Conservation (phyloP, 2,888 invertebrate genomes). For the Meteorus cinctellus region DNA sequence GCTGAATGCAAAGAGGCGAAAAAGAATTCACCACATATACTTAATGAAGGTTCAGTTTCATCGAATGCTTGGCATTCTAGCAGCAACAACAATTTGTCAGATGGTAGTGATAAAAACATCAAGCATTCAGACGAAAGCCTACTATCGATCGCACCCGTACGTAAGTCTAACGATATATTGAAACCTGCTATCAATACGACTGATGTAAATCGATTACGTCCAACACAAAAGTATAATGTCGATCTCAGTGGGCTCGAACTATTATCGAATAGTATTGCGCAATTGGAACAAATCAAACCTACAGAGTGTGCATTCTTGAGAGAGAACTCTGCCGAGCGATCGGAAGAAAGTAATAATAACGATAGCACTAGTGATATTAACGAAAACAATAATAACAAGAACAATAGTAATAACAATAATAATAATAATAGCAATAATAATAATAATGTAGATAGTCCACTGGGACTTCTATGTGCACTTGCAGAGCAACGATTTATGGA, state of each 20-base stretch:
- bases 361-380: too few species aligned
- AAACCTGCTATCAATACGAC: constrained; percentile 34
- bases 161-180: neutral
- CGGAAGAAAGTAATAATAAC: constrained; percentile 73
- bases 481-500: constrained; percentile 90
- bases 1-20: constrained; percentile 15
- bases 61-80: constrained; percentile 37
- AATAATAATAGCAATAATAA: too few species aligned
- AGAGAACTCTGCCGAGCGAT: constrained; percentile 62
- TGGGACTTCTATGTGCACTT: constrained; percentile 86
- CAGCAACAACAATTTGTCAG: constrained; percentile 58
- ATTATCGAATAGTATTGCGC: constrained; percentile 89
- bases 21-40: neutral
- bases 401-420: too few species aligned
- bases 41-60: constrained; percentile 1
- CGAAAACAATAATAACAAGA: too few species aligned
- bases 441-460: constrained; percentile 63
- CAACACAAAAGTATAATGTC: constrained; percentile 70
- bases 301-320: constrained; percentile 73
- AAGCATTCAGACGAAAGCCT: neutral
- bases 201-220: constrained; percentile 11
- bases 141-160: neutral
- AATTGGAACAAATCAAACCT: constrained; percentile 78
- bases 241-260: constrained; percentile 88
- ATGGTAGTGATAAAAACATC: constrained; percentile 49